Base-by-base conservation (phyloP, 1,140 invertebrate genomes). In the Leguminivora glycinivorella region DNA sequence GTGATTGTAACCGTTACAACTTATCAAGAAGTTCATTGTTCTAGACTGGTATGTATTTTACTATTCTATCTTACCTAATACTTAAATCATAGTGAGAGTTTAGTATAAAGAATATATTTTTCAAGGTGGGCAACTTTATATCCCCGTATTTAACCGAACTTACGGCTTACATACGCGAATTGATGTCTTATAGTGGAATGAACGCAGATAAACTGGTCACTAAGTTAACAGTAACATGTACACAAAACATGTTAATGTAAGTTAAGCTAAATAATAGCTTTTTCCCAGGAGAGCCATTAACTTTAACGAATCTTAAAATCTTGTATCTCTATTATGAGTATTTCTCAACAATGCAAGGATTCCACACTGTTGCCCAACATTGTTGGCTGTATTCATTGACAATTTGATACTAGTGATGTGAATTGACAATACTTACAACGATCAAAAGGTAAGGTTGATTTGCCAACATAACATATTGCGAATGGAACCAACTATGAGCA, bases 1-100 rank as follows among this genome's bases (percentile, higher is more conserved):
- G 81, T 82, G 80, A 67, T 73, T 73, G 71, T 82, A 78, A 85
- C 85, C 71, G 83, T 84, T 85, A 81, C 75, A 75, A 63, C 4
- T 75, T 72, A 76, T 82, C 78, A 75, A 76, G 73, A 75, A 75
- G 75, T 81, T 80, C 76, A 83, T 77, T 81, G 78, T 76, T 74
- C 72, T 73, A 69, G 74, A 75, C 74, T 70, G 82, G 83, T 88
- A 83, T 81, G 81, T 82, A 70, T 56, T 78, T 82, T 79, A 78
- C 83, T 63, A 63, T 63, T 63, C 19, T 17, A 3, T 14, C 12
- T 63, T 29, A 4, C 1, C 17, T 1, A 63, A 19, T 63, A 58
- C n/a, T 14, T 31, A 6, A 6, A 12, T 63, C 31, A 4, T 29
- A 63, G 9, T 14, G 58, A 17, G 17, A 26, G 29, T 26, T 43